These are phyloP conservation scores for Fukomys damarensis DNA, from an alignment of 2,113 vertebrate species.

Conservation along the genomic window DNA sequence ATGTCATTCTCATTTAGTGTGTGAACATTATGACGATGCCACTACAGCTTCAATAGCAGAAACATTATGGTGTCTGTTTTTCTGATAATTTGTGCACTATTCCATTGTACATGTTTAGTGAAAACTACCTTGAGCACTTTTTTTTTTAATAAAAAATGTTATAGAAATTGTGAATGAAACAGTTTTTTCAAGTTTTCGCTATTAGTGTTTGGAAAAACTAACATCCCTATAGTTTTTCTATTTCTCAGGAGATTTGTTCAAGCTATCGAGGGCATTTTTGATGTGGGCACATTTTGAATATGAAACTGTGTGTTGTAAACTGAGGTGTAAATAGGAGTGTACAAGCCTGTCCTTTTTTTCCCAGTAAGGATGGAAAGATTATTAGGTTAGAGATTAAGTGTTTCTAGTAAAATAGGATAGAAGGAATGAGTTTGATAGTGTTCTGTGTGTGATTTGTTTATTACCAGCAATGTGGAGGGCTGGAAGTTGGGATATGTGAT, in stretches of 20 bases:
- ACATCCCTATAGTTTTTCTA: neutral
- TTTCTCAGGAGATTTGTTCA: slow-evolving; percentile 25
- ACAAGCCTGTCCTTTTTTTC: neutral
- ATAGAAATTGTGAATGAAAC: neutral
- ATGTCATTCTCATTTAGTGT: neutral
- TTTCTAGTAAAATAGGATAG: neutral
- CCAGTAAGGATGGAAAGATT: neutral
- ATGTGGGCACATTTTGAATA: neutral
- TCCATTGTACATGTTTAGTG: neutral
- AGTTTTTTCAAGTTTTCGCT: neutral
- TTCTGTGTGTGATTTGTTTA: neutral
- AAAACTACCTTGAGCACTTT: neutral
- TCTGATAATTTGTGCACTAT: neutral
- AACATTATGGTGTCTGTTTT: neutral
- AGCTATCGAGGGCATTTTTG: neutral
- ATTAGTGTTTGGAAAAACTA: neutral
- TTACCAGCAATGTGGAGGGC: neutral
- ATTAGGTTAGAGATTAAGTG: neutral
- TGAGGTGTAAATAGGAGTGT: neutral
- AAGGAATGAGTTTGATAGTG: neutral
- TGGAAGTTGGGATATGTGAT: neutral
- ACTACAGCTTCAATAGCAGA: neutral
- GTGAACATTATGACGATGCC: neutral
- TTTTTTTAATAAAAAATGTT: no score
- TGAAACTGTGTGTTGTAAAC: neutral